Base-by-base conservation (phyloP, 2,888 invertebrate species). In the Rhyacophila evoluta region DNA sequence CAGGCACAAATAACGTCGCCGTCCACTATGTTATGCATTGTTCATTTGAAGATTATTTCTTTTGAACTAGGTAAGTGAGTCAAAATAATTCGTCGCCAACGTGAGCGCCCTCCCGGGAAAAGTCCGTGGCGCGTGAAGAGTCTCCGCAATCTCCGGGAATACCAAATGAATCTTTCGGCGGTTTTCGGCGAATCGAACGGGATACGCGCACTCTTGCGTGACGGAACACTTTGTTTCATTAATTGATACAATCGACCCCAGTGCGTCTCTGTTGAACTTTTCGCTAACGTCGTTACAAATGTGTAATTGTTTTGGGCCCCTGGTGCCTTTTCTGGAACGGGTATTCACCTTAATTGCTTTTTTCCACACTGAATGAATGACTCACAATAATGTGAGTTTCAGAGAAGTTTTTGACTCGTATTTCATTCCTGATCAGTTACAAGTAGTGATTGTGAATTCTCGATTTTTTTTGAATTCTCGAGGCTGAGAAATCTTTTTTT, bases 221-320 rank as follows among this genome's bases (percentile, higher is more conserved):
- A 25, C 29, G 25, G 19, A 55, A 55, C 25, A 25, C 55, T 55
- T 55, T 25, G 55, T 55, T 55, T 55, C 55, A 55, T 55, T 55
- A 25, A 55, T 55, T 55, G 55, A 55, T 55, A 25, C 55, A 55
- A 55, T 25, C 55, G 55, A 55, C 55, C 55, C 25, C 19, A 55
- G 55, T 55, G 10, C 55, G 55, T 6, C 55, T 55, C 55, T 55
- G 55, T 25, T 25, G 55, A 25, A 55, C 55, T 55, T 55, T 19
- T 19, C 25, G 55, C 8, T 55, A 55, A 55, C 55, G 8, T 55
- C 15, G 55, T 55, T 25, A 25, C 25, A 55, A 25, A 55, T 55
- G 19, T 55, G 55, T 55, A 55, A 55, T 55, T 55, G 55, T 55
- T 55, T 55, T 25, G 55, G 55, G 25, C 55, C 25, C 15, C 5